A percentile compares a stretch with the other conserved stretches of the same genome.
Conservation (phyloP, 2,888 invertebrate genomes). For the Autographa gamma region DNA sequence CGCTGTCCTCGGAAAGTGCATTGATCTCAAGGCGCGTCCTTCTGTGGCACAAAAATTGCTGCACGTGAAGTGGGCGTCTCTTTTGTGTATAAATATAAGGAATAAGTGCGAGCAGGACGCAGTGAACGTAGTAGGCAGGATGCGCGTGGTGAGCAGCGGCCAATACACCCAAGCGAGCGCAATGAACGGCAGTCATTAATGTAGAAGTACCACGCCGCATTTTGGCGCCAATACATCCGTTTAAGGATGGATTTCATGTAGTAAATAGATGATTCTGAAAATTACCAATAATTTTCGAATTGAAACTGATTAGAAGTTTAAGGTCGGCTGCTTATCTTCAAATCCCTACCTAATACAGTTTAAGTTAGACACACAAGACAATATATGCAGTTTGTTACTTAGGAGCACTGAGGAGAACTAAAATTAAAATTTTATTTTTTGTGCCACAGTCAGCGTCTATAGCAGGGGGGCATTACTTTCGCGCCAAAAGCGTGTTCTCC, state of each 20-base stretch:
- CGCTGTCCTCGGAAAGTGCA: slow-evolving; percentile 88
- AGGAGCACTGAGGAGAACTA: neutral
- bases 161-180: slow-evolving; percentile 88
- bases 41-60: slow-evolving; percentile 86
- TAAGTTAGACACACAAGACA: too few relatives aligned
- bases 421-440: too few relatives aligned
- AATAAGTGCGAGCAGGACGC: slow-evolving; percentile 78
- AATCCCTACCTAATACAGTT: too few relatives aligned
- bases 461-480: slow-evolving; percentile 54
- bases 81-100: slow-evolving; percentile 70
- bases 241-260: slow-evolving; percentile 24
- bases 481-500: slow-evolving; percentile 67
- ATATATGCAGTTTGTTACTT: too few relatives aligned
- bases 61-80: slow-evolving; percentile 83
- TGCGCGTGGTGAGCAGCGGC: slow-evolving; percentile 85
- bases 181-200: slow-evolving; percentile 86
- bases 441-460: too few relatives aligned
- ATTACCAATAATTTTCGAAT: neutral
- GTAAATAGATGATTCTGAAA: slow-evolving; percentile 5
- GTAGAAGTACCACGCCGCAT: slow-evolving; percentile 81
- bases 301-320: too few relatives aligned
- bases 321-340: too few relatives aligned
- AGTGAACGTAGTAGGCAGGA: slow-evolving; percentile 85
- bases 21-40: slow-evolving; percentile 87
- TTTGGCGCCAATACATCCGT: slow-evolving; percentile 83